phyloP scores from a whole-genome alignment of 2,113 vertebrate species.

The Scalopus aquaticus region DNA sequence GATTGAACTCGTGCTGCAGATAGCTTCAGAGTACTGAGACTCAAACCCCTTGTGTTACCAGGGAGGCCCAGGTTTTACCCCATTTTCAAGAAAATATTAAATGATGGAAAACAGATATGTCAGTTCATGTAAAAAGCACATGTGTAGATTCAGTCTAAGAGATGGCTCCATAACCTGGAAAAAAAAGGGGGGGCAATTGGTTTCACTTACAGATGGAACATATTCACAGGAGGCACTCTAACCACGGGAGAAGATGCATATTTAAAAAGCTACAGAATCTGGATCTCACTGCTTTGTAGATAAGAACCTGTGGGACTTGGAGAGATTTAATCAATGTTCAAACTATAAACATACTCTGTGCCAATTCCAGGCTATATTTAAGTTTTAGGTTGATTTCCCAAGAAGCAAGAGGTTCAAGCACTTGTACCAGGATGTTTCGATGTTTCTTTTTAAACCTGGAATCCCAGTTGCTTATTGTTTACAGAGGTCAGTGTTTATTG shows the following conservation, averaged over 20 bases:
- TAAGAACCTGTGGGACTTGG: slow-evolving; percentile 9
- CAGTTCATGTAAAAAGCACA: not conserved
- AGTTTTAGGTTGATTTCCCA: slow-evolving; percentile 60
- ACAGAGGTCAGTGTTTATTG: slow-evolving; percentile 28
- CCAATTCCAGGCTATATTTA: slow-evolving; percentile 65
- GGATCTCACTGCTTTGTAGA: not conserved
- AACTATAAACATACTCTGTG: slow-evolving; percentile 53
- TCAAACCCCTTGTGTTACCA: too few species aligned
- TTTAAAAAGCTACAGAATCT: not conserved
- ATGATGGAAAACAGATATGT: not conserved
- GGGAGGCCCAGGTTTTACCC: slow-evolving; percentile 35
- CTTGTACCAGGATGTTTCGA: slow-evolving; percentile 41
- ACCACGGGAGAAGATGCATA: not conserved
- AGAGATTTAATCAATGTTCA: slow-evolving; percentile 57
- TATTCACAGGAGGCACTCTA: not conserved
- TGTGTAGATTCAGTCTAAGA: not conserved
- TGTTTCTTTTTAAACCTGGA: slow-evolving; percentile 57
- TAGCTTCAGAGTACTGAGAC: too few species aligned
- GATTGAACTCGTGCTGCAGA: too few species aligned
- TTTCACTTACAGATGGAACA: not conserved
- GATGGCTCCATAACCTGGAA: not conserved
- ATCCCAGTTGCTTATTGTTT: slow-evolving; percentile 59
- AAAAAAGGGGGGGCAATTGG: not conserved
- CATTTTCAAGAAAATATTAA: slow-evolving; percentile 37
- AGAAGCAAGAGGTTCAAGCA: slow-evolving; percentile 32